These are phyloP conservation scores for Escarpia spicata DNA, from an alignment of 2,888 invertebrate species.

Conservation along the genomic window DNA sequence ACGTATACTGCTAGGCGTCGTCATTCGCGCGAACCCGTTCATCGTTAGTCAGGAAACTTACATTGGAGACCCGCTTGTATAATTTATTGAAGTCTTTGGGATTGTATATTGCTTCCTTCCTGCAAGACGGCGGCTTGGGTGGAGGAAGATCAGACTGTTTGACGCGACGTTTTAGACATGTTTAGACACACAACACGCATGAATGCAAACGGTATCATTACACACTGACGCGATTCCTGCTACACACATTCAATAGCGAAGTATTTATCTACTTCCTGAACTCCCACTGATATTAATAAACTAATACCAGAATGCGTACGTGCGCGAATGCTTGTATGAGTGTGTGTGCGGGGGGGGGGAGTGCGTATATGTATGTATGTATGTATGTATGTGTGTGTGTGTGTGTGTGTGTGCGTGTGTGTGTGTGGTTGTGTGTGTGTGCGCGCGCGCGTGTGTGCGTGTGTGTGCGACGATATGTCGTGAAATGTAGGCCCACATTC, in stretches of 20 bases:
- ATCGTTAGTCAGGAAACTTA: background rate
- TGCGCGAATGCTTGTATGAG: background rate
- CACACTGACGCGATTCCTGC: too few relatives aligned
- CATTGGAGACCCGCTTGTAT: background rate
- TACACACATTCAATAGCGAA: background rate
- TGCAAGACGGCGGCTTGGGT: background rate
- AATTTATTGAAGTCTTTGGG: background rate
- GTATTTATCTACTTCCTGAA: too few relatives aligned
- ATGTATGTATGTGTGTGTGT: background rate
- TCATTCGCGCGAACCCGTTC: too few relatives aligned
- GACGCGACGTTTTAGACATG: background rate
- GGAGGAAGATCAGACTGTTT: background rate
- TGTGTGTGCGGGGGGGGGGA: background rate
- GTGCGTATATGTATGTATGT: background rate
- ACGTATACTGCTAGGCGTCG: too few relatives aligned
- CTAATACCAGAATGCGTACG: background rate
- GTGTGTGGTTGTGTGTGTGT: background rate
- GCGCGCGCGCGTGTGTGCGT: background rate
- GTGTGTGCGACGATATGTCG: background rate
- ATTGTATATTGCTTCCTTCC: background rate
- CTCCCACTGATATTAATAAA: background rate
- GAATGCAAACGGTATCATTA: too few relatives aligned
- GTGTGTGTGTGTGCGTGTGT: background rate
- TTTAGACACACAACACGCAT: background rate
- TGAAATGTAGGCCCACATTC: background rate